A percentile compares a stretch with the other conserved stretches of the same genome.
phyloP scores from a whole-genome alignment of 2,797 vertebrate species.

The Sebastes kiyomatsui region DNA sequence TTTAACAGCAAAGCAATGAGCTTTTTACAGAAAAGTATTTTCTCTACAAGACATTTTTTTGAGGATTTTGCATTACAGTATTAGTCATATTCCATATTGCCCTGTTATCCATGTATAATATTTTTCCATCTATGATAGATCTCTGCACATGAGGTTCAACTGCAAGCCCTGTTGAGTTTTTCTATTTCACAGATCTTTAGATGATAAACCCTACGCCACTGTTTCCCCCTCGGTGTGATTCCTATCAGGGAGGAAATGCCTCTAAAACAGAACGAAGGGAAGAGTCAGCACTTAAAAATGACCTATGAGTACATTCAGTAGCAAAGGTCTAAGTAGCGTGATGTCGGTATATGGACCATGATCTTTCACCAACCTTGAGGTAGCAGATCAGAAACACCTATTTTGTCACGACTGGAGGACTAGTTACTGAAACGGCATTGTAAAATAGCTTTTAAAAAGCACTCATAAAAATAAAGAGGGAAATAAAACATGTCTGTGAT shows the following conservation, averaged over 20 bases:
- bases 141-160: background rate
- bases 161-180: background rate
- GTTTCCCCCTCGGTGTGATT: background rate
- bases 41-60: background rate
- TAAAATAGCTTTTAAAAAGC: too few relatives aligned
- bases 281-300: background rate
- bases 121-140: background rate
- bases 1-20: slow-evolving; percentile 22
- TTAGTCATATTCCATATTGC: background rate
- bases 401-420: background rate
- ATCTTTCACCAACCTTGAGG: background rate
- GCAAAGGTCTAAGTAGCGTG: background rate
- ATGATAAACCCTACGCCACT: background rate
- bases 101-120: background rate
- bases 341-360: too few relatives aligned
- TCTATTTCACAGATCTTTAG: background rate
- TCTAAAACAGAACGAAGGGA: background rate
- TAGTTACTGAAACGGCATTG: background rate
- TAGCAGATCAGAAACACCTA: background rate
- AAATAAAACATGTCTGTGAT: too few relatives aligned
- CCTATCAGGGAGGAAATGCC: background rate
- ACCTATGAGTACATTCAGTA: background rate
- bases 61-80: background rate
- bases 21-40: background rate
- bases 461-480: too few relatives aligned